These are phyloP conservation scores for Typhlomys cinereus DNA, from an alignment of 2,113 vertebrate genomes.

Conservation along the genomic window DNA sequence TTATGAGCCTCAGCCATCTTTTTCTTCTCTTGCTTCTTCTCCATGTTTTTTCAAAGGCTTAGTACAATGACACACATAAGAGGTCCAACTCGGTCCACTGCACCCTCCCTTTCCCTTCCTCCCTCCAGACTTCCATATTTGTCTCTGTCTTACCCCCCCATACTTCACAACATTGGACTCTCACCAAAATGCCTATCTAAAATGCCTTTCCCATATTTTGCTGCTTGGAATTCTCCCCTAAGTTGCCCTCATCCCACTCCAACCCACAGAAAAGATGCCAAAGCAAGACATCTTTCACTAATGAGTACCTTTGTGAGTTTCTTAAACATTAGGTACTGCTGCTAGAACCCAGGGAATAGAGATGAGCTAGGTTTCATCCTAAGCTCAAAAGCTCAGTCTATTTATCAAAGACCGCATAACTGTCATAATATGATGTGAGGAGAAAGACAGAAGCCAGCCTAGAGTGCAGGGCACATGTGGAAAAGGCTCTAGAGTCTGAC, in stretches of 20 bases:
- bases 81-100: rapidly evolving
- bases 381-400: background rate
- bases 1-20: background rate
- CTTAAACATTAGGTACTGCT: background rate
- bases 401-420: background rate
- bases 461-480: background rate
- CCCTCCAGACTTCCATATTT: background rate
- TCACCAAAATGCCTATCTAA: background rate
- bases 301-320: background rate
- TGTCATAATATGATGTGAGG: background rate
- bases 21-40: background rate
- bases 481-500: background rate
- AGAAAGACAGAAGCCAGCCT: background rate
- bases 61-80: background rate
- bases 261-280: background rate
- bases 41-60: background rate
- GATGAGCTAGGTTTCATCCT: background rate
- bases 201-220: background rate
- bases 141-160: background rate
- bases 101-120: too few species aligned
- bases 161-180: background rate
- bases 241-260: background rate
- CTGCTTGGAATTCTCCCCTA: slow-evolving; percentile 3
- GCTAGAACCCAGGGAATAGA: background rate
- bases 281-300: background rate